Evolutionary conservation across 2,888 invertebrate species (phyloP).

Genomic region (Dicyrtoma fusca): DNA sequence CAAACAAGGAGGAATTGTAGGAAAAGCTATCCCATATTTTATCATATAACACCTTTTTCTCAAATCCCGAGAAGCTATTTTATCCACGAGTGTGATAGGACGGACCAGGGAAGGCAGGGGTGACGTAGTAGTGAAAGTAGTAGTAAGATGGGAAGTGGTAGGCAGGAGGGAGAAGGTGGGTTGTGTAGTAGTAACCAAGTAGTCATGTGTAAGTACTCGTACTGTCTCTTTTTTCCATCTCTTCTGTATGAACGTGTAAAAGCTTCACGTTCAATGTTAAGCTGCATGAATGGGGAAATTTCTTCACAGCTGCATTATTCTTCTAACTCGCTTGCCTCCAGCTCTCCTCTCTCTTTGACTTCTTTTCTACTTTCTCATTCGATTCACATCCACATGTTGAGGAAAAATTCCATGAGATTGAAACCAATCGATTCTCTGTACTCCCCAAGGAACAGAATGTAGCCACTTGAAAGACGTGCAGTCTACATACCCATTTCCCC

Average conservation of each 20-base stretch:
- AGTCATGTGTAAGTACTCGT: conserved; percentile 6
- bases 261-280: not conserved
- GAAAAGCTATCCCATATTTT: conserved; percentile 30
- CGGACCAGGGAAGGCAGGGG: too few relatives aligned
- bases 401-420: conserved; percentile 18
- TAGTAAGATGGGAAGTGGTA: not conserved
- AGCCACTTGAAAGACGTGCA: not conserved
- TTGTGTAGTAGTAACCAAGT: not conserved
- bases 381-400: conserved; percentile 23
- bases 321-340: not conserved
- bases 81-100: not conserved
- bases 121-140: not conserved
- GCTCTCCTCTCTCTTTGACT: conserved; percentile 6
- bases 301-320: not conserved
- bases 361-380: conserved; percentile 21
- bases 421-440: conserved; percentile 27
- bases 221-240: too few relatives aligned
- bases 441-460: conserved; percentile 8
- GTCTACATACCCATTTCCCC: too few relatives aligned
- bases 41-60: conserved; percentile 25
- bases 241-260: too few relatives aligned
- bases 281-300: conserved; percentile 10
- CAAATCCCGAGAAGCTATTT: not conserved
- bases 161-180: not conserved
- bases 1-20: too few relatives aligned